Conservation (phyloP, 1,140 invertebrate genomes). For the Nylanderia fulva region DNA sequence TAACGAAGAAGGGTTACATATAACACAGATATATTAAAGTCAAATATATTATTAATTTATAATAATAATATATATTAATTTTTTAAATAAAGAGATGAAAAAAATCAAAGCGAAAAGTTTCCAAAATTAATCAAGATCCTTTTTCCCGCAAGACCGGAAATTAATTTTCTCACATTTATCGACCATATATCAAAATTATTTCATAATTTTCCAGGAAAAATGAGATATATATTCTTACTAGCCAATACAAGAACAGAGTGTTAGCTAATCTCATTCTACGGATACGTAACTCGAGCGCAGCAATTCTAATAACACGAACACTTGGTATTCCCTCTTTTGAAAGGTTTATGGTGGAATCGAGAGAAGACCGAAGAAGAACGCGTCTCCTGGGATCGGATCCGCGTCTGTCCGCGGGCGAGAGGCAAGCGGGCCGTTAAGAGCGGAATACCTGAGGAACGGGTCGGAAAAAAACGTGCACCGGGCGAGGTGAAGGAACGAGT, state of each 20-base stretch:
- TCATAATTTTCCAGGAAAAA: neutral
- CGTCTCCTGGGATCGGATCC: constrained; percentile 55
- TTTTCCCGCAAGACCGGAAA: no score
- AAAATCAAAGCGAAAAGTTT: neutral
- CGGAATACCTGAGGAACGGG: constrained; percentile 82
- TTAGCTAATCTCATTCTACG: neutral
- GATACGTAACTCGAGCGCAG: neutral
- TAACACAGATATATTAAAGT: neutral
- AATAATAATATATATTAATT: neutral
- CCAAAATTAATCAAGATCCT: neutral
- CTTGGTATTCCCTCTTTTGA: neutral
- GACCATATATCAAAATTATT: neutral
- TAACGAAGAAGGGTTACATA: neutral
- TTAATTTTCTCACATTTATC: no score
- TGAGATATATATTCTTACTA: neutral
- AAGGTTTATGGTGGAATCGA: constrained; percentile 33
- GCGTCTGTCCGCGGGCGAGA: constrained; percentile 50
- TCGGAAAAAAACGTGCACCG: constrained; percentile 80
- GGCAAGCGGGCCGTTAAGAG: constrained; percentile 76
- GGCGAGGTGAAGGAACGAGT: constrained; percentile 81
- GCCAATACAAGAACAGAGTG: neutral
- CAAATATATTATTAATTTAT: neutral
- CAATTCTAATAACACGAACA: neutral
- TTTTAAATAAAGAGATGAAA: neutral
- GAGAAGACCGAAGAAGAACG: constrained; percentile 45